Base-by-base conservation (phyloP, 2,113 vertebrate species). In the Colossoma macropomum region DNA sequence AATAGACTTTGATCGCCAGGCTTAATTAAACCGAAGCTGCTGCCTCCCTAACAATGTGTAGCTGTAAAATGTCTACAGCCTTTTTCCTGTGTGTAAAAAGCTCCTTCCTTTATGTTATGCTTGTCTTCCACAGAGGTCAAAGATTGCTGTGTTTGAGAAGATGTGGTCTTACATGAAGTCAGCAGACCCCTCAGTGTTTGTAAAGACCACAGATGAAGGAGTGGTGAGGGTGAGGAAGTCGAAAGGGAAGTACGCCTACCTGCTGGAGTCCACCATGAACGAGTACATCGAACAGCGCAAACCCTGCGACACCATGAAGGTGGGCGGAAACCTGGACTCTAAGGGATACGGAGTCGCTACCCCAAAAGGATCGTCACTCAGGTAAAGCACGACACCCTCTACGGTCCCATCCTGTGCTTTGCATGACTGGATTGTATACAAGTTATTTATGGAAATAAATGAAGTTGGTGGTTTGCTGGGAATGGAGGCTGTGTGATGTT, bases 161-260 rank as follows among this genome's bases (percentile, higher is more conserved):
- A 99, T 99, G 97, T 99, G 98, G 98, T 98, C 98, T 0, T 99
- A 99, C 91, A 99, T 99, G 98, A 99, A 98, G 91, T 96, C 97
- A 10, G 97, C 98, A 0, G 97, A 99, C 81, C 98, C 98, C 27
- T 97, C 97, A 0, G 98, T 99, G 93, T 99, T 99, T 87, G 98
- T 99, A 89, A 96, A 97, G 93, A 99, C 98, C 2, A 99, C 97
- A 0, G 97, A 99, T 89, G 98, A 99, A 88, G 98, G 98, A 0
- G 97, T 99, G 89, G 96, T 97, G 86, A 93, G 97, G 78, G 98
- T 99, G 90, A 94, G 98, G 85, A 98, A 99, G 92, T 99, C 98
- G 0, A 99, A 99, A 89, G 98, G 98, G 90, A 99, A 98, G 93
- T 99, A 99, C 1, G 98, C 98, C 84, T 99, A 99, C 92, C 95